Conservation (phyloP, 2,797 vertebrate species). For the Anas flavirostris region DNA sequence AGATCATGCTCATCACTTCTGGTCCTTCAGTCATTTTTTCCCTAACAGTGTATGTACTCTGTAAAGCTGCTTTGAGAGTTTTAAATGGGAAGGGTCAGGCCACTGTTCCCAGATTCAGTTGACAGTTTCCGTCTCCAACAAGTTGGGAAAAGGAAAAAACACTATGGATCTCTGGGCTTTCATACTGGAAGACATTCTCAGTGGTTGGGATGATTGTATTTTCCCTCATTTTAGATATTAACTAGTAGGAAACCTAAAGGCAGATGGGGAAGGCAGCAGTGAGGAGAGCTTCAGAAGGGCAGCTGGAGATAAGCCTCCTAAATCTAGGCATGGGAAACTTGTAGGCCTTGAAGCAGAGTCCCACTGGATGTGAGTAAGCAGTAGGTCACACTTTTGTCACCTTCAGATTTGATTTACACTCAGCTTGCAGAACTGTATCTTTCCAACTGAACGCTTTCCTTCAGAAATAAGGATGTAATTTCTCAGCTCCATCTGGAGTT, state of each 20-base stretch:
- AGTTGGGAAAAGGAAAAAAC: neutral
- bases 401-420: neutral
- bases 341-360: neutral
- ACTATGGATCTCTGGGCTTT: neutral
- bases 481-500: constrained; percentile 7
- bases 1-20: neutral
- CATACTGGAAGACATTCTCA: neutral
- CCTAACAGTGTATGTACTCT: rapidly evolving
- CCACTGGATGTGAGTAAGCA: neutral
- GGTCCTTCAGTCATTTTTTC: neutral
- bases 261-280: neutral
- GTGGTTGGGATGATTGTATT: neutral
- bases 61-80: neutral
- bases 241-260: neutral
- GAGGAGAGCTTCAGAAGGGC: neutral
- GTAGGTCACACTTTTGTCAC: neutral
- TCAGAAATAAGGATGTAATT: neutral
- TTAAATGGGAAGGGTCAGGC: neutral
- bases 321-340: neutral
- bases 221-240: neutral
- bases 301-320: neutral
- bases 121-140: neutral
- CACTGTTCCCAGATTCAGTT: neutral
- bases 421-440: neutral
- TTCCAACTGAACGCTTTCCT: neutral